Evolutionary conservation across 2,797 vertebrate species (phyloP).

Genomic region (Australoheros facetus): DNA sequence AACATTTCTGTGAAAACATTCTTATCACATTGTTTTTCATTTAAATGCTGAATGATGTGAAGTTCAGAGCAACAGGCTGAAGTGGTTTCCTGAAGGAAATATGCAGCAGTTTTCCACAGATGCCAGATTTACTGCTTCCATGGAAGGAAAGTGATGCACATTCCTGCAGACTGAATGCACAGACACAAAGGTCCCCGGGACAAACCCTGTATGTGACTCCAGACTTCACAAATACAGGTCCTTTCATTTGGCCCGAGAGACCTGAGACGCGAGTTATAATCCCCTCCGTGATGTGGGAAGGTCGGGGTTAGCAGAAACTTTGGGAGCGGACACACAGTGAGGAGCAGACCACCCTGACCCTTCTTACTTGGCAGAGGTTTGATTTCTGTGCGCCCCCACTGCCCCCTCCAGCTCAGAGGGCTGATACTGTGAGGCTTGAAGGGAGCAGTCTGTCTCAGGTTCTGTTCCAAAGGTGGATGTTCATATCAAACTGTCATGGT

Average conservation of each 20-base stretch:
- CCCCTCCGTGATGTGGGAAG: background rate
- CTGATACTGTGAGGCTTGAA: background rate
- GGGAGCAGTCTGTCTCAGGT: background rate
- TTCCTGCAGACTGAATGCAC: background rate
- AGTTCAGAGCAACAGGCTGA: background rate
- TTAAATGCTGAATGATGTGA: background rate
- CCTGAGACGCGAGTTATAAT: background rate
- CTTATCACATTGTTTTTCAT: background rate
- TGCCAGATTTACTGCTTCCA: background rate
- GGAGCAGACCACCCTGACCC: background rate
- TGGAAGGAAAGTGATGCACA: background rate
- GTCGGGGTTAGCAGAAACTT: background rate
- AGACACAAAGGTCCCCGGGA: background rate
- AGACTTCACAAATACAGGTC: background rate
- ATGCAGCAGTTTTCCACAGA: background rate
- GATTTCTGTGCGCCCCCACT: too few relatives aligned
- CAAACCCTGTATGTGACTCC: background rate
- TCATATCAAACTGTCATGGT: background rate
- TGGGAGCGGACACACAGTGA: background rate
- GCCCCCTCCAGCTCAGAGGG: background rate
- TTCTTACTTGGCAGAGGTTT: too few relatives aligned
- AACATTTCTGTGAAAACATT: background rate
- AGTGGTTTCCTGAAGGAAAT: slow-evolving; percentile 2
- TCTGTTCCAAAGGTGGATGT: background rate
- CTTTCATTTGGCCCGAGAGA: background rate